phyloP scores from a whole-genome alignment of 2,888 invertebrate species.

The Coronaproctus castanopsis region DNA sequence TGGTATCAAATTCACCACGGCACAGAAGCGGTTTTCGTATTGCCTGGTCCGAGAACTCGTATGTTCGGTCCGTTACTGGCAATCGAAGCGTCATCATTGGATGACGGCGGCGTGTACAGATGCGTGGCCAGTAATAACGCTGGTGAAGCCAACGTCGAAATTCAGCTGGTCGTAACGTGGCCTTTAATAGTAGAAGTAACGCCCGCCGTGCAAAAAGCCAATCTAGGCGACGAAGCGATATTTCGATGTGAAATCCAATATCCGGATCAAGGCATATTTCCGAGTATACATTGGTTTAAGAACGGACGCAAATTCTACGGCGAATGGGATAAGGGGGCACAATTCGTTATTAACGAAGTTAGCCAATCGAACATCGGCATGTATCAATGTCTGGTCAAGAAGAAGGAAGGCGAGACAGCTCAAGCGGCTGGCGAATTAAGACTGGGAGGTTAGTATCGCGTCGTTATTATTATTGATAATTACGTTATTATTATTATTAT shows the following conservation, averaged over 20 bases:
- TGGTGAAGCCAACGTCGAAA: slow-evolving; percentile 46
- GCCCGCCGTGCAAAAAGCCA: slow-evolving; percentile 38
- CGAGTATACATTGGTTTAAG: slow-evolving; percentile 42
- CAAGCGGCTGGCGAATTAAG: slow-evolving; percentile 55
- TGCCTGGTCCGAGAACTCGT: slow-evolving; percentile 41
- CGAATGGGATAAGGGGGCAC: slow-evolving; percentile 40
- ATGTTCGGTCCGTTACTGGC: slow-evolving; percentile 46
- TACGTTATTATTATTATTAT: background rate
- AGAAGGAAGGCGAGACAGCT: slow-evolving; percentile 50
- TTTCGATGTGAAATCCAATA: slow-evolving; percentile 40
- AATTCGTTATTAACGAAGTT: slow-evolving; percentile 41
- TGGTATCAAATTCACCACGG: slow-evolving; percentile 47
- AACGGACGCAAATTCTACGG: slow-evolving; percentile 32
- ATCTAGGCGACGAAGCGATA: slow-evolving; percentile 52
- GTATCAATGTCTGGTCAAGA: slow-evolving; percentile 52
- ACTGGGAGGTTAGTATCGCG: slow-evolving; percentile 37
- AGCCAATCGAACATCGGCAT: slow-evolving; percentile 51
- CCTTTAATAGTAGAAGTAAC: slow-evolving; percentile 32
- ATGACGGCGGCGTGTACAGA: slow-evolving; percentile 45
- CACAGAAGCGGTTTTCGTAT: slow-evolving; percentile 37
- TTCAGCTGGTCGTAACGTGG: slow-evolving; percentile 41
- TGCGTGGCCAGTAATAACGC: slow-evolving; percentile 47
- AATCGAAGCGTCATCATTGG: slow-evolving; percentile 46
- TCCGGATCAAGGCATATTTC: slow-evolving; percentile 16
- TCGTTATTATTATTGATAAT: background rate